These are phyloP conservation scores for Drosophila tanythrix DNA, from an alignment of 2,888 invertebrate genomes.

Conservation along the genomic window DNA sequence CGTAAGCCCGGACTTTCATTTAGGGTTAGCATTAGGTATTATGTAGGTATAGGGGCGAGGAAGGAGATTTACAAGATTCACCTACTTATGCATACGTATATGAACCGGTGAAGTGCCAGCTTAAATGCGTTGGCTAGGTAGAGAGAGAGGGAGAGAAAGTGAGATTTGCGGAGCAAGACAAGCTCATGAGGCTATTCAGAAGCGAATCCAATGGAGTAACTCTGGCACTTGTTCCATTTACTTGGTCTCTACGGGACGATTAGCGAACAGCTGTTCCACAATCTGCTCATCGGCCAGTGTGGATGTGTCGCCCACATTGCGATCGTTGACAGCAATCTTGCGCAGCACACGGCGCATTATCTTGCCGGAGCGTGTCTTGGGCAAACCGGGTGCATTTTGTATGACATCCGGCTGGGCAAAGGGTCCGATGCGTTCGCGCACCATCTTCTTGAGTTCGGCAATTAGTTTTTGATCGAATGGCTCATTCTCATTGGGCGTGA, in stretches of 20 bases:
- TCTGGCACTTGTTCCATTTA: conserved; percentile 54
- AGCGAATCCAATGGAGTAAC: conserved; percentile 29
- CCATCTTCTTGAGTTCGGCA: conserved; percentile 90
- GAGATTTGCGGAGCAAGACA: conserved; percentile 35
- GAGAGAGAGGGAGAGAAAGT: background rate
- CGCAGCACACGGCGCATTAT: conserved; percentile 98
- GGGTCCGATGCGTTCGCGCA: conserved; percentile 96
- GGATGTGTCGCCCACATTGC: conserved; percentile 95
- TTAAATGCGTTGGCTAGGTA: conserved; percentile 46
- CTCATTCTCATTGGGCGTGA: conserved; percentile 93
- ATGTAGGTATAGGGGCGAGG: conserved; percentile 11
- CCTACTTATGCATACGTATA: conserved; percentile 30
- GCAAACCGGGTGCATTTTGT: conserved; percentile 96
- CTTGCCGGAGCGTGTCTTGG: conserved; percentile 98
- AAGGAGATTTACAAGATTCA: conserved; percentile 72
- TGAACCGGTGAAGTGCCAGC: conserved; percentile 38
- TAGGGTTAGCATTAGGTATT: conserved; percentile 27
- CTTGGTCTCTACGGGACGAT: conserved; percentile 87
- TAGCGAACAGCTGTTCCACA: conserved; percentile 91
- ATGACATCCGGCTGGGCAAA: conserved; percentile 98
- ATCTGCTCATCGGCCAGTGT: conserved; percentile 97
- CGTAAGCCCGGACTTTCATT: conserved; percentile 60
- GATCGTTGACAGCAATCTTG: conserved; percentile 95
- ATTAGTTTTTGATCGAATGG: conserved; percentile 89
- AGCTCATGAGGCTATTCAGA: conserved; percentile 38